These are phyloP conservation scores for Pipra filicauda DNA, from an alignment of 2,113 vertebrate genomes.

Conservation along the genomic window DNA sequence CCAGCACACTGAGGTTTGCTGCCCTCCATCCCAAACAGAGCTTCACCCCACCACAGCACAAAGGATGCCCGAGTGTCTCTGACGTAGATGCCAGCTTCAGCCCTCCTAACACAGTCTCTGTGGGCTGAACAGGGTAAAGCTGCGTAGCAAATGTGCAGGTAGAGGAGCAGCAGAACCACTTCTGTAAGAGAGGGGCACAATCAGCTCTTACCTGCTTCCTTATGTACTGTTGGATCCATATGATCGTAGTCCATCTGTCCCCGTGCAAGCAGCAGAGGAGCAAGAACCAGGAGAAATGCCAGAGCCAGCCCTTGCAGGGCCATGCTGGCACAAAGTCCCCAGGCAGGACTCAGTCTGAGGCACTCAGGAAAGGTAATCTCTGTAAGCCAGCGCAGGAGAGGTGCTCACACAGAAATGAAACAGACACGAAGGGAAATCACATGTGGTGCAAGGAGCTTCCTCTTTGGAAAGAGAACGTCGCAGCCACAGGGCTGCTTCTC, in stretches of 20 bases:
- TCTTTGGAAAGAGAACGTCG: background rate
- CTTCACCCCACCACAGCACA: background rate
- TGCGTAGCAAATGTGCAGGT: accelerated
- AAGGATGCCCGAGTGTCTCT: background rate
- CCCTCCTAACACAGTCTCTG: background rate
- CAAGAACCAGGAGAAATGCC: background rate
- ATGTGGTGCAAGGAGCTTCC: background rate
- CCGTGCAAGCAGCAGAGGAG: background rate
- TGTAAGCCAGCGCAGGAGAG: background rate
- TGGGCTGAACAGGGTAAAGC: background rate
- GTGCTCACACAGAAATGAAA: background rate
- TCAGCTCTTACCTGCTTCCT: background rate
- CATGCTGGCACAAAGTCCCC: background rate
- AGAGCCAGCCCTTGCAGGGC: background rate
- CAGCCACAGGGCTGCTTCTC: background rate
- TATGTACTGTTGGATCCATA: accelerated
- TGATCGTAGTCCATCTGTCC: accelerated
- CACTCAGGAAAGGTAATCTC: accelerated
- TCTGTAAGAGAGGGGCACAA: background rate
- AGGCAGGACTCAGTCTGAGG: background rate
- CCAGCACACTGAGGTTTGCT: background rate
- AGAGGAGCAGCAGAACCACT: background rate
- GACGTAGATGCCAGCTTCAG: background rate
- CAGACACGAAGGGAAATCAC: background rate
- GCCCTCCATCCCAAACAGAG: background rate